These are phyloP conservation scores for Ceratina australensis DNA, from an alignment of 1,140 invertebrate species.

Conservation along the genomic window DNA sequence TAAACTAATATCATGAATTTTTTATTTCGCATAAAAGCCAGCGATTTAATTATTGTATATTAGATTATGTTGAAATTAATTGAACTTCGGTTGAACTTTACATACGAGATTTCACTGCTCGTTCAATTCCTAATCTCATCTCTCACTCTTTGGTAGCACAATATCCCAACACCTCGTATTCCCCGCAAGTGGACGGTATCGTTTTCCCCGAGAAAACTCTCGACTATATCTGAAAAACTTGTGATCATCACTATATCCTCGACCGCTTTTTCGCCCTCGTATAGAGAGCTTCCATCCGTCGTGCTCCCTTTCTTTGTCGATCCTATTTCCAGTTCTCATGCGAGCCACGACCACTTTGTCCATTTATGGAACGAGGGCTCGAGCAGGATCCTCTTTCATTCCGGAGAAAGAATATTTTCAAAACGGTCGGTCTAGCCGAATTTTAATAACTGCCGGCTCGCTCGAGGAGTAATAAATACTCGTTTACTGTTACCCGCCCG, in stretches of 20 bases:
- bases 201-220: not conserved
- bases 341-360: slow-evolving; percentile 13
- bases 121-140: not conserved
- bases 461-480: not conserved
- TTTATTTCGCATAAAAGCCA: no score
- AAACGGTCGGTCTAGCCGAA: not conserved
- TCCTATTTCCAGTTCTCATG: not conserved
- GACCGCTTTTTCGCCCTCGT: not conserved
- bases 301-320: slow-evolving; percentile 1
- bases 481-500: not conserved
- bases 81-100: no score
- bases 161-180: not conserved
- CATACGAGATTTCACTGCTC: no score
- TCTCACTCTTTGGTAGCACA: no score
- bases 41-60: no score
- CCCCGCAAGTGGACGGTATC: no score
- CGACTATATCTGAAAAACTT: not conserved
- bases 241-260: not conserved
- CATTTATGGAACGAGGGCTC: not conserved
- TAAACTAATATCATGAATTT: no score
- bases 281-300: not conserved
- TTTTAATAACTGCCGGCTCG: not conserved
- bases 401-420: no score
- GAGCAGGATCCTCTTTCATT: not conserved
- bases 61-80: no score